Conservation (phyloP, 30 jellyfish, hydroid and myxozoan species). For the Aurelia aurita region DNA sequence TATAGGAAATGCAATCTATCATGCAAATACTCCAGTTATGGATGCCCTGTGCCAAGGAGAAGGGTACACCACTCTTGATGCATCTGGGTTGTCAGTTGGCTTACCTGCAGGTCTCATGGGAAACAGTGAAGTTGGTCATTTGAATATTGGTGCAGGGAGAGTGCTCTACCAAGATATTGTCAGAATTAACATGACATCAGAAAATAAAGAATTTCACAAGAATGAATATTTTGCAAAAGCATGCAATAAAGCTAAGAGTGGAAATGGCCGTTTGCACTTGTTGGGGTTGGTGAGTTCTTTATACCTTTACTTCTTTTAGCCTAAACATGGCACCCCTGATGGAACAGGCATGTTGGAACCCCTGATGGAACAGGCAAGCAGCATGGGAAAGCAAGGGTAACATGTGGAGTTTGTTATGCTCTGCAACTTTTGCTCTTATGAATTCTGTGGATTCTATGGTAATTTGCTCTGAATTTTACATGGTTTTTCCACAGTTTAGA, state of each 20-base stretch:
- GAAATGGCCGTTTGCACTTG: slow-evolving; percentile 91
- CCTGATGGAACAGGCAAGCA: too few relatives aligned
- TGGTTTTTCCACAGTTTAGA: too few relatives aligned
- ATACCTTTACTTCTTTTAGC: too few relatives aligned
- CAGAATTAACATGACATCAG: slow-evolving; percentile 91
- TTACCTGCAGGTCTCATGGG: slow-evolving; percentile 99
- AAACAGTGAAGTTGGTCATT: slow-evolving; percentile 99
- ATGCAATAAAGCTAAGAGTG: slow-evolving; percentile 81
- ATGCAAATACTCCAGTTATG: slow-evolving; percentile 98
- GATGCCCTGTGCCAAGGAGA: slow-evolving; percentile 93
- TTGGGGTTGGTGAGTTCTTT: slow-evolving; percentile 86
- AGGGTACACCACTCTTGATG: slow-evolving; percentile 92
- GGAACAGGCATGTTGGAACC: too few relatives aligned
- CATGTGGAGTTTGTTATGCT: too few relatives aligned
- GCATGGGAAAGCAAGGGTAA: too few relatives aligned
- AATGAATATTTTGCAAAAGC: slow-evolving; percentile 84
- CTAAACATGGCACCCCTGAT: too few relatives aligned
- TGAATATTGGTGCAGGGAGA: slow-evolving; percentile 99
- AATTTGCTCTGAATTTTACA: too few relatives aligned
- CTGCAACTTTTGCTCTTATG: too few relatives aligned
- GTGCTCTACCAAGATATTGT: slow-evolving; percentile 88
- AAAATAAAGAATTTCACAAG: slow-evolving; percentile 70
- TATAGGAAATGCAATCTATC: slow-evolving; percentile 98
- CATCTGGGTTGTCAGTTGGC: slow-evolving; percentile 98
- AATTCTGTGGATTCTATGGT: too few relatives aligned